A percentile compares a stretch with the other conserved stretches of the same genome.
Evolutionary conservation across 2,888 invertebrate species (phyloP).

Genomic region (Lobophora halterata): DNA sequence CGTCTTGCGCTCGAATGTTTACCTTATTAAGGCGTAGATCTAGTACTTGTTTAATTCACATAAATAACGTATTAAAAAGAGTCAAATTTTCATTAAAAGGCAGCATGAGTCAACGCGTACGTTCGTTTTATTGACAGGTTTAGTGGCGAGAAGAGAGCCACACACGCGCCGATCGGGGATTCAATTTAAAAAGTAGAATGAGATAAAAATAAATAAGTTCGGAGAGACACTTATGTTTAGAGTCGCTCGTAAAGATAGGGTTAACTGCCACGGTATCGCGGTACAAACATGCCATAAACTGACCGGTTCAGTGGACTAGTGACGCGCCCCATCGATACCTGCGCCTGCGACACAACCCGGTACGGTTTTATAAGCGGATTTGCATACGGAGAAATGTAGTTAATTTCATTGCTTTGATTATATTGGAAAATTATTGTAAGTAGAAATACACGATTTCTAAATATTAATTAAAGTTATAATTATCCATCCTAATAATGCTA

Average conservation of each 20-base stretch:
- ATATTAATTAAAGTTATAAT: too few relatives aligned
- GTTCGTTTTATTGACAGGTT: conserved; percentile 75
- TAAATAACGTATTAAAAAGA: conserved; percentile 67
- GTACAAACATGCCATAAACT: conserved; percentile 78
- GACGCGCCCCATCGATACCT: conserved; percentile 47
- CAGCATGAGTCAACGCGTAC: conserved; percentile 57
- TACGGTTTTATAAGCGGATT: conserved; percentile 10
- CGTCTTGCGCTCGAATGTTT: conserved; percentile 52
- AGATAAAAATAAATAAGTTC: conserved; percentile 80
- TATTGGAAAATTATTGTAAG: too few relatives aligned
- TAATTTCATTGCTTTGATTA: conserved; percentile 18
- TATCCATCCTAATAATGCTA: too few relatives aligned
- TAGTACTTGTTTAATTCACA: conserved; percentile 64
- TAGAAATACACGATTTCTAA: too few relatives aligned
- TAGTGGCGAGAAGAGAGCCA: conserved; percentile 67
- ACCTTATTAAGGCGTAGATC: conserved; percentile 60
- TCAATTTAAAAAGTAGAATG: conserved; percentile 80
- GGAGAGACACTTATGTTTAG: conserved; percentile 79
- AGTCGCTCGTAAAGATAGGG: conserved; percentile 79
- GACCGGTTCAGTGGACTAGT: conserved; percentile 69
- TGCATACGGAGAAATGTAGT: conserved; percentile 15
- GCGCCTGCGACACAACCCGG: conserved; percentile 28
- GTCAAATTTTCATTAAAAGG: conserved; percentile 73
- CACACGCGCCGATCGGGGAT: conserved; percentile 74
- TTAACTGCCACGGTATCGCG: conserved; percentile 76